Evolutionary conservation across 1,140 invertebrate species (phyloP).

Genomic region (Orius insidiosus): DNA sequence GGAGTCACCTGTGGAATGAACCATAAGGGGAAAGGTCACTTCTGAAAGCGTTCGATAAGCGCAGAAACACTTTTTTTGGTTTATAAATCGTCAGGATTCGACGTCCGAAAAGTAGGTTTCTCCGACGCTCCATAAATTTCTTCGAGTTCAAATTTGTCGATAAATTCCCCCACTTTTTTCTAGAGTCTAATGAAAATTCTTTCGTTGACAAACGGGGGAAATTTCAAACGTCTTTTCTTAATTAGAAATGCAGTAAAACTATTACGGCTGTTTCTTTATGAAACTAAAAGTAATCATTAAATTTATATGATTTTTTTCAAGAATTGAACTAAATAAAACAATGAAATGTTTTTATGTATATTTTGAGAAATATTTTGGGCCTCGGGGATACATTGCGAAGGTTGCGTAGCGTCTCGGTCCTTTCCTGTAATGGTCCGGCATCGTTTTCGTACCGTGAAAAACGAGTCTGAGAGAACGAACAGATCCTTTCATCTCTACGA

Average conservation of each 20-base stretch:
- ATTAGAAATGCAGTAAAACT: background rate
- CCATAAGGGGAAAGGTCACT: no score
- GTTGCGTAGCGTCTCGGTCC: conserved; percentile 32
- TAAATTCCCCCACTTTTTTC: no score
- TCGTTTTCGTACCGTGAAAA: conserved; percentile 47
- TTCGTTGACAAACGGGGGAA: no score
- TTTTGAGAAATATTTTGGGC: background rate
- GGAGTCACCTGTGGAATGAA: no score
- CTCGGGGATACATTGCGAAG: conserved; percentile 4
- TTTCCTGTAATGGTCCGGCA: conserved; percentile 38
- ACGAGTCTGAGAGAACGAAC: conserved; percentile 37
- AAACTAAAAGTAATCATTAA: background rate
- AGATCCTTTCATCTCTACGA: conserved; percentile 30
- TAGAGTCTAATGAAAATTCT: no score
- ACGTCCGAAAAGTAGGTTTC: no score
- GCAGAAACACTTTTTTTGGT: no score
- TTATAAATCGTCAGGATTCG: no score
- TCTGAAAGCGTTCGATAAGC: no score
- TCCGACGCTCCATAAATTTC: no score
- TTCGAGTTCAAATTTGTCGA: no score
- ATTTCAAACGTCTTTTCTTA: no score
- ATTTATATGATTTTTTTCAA: background rate
- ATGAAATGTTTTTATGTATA: background rate
- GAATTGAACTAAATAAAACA: background rate
- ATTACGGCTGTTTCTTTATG: background rate